Base-by-base conservation (phyloP, 2,113 vertebrate species). In the Anarrhichthys ocellatus region DNA sequence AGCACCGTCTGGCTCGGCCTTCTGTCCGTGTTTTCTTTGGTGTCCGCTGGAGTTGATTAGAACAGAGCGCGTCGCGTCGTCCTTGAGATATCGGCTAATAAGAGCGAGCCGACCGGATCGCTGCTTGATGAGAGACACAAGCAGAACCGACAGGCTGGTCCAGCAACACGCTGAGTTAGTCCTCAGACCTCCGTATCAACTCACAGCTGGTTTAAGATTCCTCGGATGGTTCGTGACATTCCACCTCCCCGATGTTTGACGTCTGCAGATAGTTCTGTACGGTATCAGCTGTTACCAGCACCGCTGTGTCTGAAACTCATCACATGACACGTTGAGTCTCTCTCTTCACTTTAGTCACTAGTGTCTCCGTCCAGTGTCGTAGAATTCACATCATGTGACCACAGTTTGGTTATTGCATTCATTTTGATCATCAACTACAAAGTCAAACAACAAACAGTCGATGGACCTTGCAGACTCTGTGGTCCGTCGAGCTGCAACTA, bases 31-130 rank as follows among this genome's bases (percentile, higher is more conserved):
- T 92, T 91, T 90, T 89, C 85, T 93, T 89, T 89, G 82, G 80
- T 78, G 84, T 92, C 89, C 46, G 79, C 87, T 78, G 61, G 54
- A 75, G 84, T 91, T 94, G 90, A 92, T 94, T 88, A 90, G 76
- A 87, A 86, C 83, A 82, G 82, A 69, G 64, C 44, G 59, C 46
- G 76, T 58, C 48, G 61, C 67, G 83, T 83, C 72, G 88, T 93
- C 90, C 89, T 91, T 78, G 80, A 90, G 88, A 85, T 84, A 67
- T 73, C 52, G 34, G 81, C 84, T 90, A 87, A 91, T 92, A 88
- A 78, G 89, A 67, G 88, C 10, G 40, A 40, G 9, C 40, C 18
- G 74, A 70, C 82, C 77, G 89, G 78, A 54, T 80, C 59, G 18
- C 66, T 76, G 68, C 58, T 42, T 80, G 50, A 34, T 79, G 72